A percentile compares a stretch with the other conserved stretches of the same genome.
phyloP scores from a whole-genome alignment of 2,113 vertebrate genomes.

The Pavo muticus region DNA sequence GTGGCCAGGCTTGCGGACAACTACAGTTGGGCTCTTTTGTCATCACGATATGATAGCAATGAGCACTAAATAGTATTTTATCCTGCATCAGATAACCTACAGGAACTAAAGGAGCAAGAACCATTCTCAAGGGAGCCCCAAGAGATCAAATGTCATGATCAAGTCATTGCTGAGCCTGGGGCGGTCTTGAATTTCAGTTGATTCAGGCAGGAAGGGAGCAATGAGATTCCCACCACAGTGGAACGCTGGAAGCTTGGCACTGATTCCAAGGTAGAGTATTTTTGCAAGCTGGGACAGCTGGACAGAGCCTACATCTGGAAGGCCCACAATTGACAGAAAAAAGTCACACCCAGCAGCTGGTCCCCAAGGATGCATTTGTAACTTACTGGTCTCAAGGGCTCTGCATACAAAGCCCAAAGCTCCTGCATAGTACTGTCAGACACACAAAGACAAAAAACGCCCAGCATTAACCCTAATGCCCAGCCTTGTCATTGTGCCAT shows the following conservation, averaged over 20 bases:
- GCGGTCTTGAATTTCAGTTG: background rate
- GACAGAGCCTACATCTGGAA: background rate
- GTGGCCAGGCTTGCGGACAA: background rate
- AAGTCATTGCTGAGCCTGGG: background rate
- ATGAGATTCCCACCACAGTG: accelerated
- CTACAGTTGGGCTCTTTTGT: background rate
- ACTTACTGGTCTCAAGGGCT: background rate
- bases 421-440: background rate
- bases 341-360: background rate
- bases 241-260: background rate
- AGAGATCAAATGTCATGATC: background rate
- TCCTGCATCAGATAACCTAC: background rate
- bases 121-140: background rate
- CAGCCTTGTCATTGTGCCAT: background rate
- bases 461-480: background rate
- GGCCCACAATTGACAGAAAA: background rate
- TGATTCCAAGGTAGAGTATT: background rate
- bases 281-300: background rate
- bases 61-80: background rate
- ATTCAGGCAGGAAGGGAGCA: accelerated
- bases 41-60: accelerated
- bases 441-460: background rate
- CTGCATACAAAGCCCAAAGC: background rate
- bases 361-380: background rate
- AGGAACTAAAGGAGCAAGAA: background rate